phyloP scores from a whole-genome alignment of 2,797 vertebrate genomes.

The Halcyon badia region DNA sequence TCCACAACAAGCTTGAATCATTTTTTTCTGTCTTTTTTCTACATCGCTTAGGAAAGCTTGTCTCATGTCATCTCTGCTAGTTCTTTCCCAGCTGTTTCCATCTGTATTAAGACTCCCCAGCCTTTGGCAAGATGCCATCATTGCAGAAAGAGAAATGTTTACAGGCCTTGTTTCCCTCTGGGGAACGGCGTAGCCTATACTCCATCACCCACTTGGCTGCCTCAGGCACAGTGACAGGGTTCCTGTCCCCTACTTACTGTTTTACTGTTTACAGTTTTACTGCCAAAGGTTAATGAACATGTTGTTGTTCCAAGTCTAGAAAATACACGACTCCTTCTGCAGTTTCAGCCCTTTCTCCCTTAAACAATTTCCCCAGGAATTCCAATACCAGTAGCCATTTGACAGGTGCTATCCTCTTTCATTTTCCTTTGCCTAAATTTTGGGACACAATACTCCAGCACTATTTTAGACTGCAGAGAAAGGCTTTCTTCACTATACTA shows the following conservation, averaged over 20 bases:
- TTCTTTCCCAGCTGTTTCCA: not conserved
- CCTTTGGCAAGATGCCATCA: not conserved
- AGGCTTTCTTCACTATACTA: not conserved
- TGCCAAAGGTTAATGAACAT: conserved; percentile 59
- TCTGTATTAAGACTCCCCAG: not conserved
- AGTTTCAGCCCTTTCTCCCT: conserved; percentile 6
- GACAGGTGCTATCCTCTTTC: not conserved
- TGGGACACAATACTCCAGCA: accelerated
- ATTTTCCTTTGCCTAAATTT: not conserved
- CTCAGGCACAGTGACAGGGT: conserved; percentile 9
- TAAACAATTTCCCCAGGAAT: conserved; percentile 7
- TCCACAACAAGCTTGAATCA: not conserved
- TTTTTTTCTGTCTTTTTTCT: not conserved
- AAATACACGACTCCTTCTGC: not conserved
- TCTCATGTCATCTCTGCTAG: not conserved
- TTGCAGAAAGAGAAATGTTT: not conserved
- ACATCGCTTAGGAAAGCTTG: not conserved
- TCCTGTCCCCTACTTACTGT: conserved; percentile 2
- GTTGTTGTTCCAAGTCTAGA: not conserved
- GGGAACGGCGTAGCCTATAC: not conserved
- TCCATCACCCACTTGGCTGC: conserved; percentile 20
- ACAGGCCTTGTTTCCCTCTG: not conserved
- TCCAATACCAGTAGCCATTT: not conserved
- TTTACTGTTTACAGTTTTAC: conserved; percentile 43
- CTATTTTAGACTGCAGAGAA: not conserved